Base-by-base conservation (phyloP, 2,888 invertebrate genomes). In the Anorthoa munda region DNA sequence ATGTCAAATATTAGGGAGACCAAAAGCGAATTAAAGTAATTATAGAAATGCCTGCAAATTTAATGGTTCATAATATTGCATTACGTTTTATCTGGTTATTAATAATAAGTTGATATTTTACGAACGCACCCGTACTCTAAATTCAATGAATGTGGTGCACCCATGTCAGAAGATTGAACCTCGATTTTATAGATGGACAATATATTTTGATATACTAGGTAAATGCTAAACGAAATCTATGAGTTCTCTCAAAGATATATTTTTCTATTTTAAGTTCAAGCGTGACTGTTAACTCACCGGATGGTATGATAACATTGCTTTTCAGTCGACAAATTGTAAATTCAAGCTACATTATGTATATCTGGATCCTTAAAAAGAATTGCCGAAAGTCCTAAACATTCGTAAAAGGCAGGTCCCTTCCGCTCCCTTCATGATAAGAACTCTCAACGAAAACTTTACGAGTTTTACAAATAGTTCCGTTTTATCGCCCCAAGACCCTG, bases 371-470 rank as follows among this genome's bases (percentile, higher is more conserved):
- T 61, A 21, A 18, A 78, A 48, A 48, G 31, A 60, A 79, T 18
- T 26, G 21, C 50, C 23, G 13, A 3, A 59, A 17, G 21, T 45
- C n/a, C 15, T 15, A 18, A 48, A 53, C n/a, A 51, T 51, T 61
- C 13, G 65, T 56, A 26, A 74, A 56, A 21, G 46, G 39, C n/a
- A 21, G 39, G 7, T 39, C 5, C 39, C 55, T 48, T 18, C 50
- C 64, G 2, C 23, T 56, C 23, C 48, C 45, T 50, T 56, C 59
- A 17, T 15, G 79, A 75, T 79, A 79, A 82, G 67, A 66, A 65
- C 70, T 72, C 72, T 67, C 55, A 17, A 66, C 58, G 53, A 67
- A 48, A 67, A 69, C 39, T 82, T 82, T 79, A 76, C 72, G 83
- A 70, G 70, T 70, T 51, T 63, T 71, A 66, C 75, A 67, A 72